Evolutionary conservation across 1,140 invertebrate species (phyloP).

Genomic region (Cherax quadricarinatus): DNA sequence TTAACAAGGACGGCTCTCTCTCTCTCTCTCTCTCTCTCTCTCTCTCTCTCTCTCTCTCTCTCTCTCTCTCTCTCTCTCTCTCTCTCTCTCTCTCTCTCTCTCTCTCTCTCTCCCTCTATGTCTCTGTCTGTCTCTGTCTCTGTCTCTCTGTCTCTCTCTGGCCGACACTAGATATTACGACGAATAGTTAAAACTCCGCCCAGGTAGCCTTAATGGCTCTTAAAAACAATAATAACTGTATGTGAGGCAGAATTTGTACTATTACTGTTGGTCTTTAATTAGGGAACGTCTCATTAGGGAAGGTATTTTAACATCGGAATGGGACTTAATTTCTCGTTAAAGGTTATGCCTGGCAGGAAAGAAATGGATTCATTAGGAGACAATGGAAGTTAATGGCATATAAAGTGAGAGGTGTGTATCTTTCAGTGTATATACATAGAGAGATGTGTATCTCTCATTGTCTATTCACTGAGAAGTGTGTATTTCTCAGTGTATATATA

Average conservation of each 20-base stretch:
- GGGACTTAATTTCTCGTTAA: background rate
- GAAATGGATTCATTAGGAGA: background rate
- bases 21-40: background rate
- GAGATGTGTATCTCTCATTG: too few relatives aligned
- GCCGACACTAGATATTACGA: background rate
- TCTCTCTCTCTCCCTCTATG: too few relatives aligned
- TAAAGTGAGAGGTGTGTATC: too few relatives aligned
- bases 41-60: too few relatives aligned
- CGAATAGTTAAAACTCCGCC: background rate
- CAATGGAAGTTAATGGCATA: background rate
- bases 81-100: too few relatives aligned
- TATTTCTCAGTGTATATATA: too few relatives aligned
- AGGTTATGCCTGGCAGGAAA: background rate
- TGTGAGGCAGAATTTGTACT: background rate
- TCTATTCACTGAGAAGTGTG: too few relatives aligned
- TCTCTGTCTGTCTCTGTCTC: too few relatives aligned
- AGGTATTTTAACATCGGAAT: background rate
- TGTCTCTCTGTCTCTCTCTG: background rate
- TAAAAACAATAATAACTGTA: slow-evolving; percentile 17
- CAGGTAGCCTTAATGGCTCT: background rate
- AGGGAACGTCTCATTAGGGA: slow-evolving; percentile 4
- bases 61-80: too few relatives aligned
- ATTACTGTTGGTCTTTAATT: background rate
- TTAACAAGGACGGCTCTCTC: background rate
- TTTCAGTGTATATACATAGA: too few relatives aligned